Evolutionary conservation across 2,888 invertebrate genomes (phyloP), one percentile per base, ranked within the genome.

Genomic region (Apodemia hepburni): DNA sequence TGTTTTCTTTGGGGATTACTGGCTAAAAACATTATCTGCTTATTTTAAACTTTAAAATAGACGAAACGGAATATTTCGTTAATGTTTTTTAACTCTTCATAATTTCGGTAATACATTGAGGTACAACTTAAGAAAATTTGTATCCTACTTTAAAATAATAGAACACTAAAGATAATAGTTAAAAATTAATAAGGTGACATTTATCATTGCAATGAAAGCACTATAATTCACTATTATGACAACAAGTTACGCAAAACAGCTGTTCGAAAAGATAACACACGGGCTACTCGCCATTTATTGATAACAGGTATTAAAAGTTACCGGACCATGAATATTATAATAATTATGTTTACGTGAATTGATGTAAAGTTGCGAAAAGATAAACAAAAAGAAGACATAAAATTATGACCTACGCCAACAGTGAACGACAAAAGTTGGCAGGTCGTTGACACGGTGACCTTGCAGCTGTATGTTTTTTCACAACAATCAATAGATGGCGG

Each of bases 381-480:
- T 90, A 91, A 90, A 91, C 90, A 89, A 89, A 90, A 91, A 89
- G 90, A 88, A 89, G 87, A 87, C 88, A 90, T 91, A 89, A 91
- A 91, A 90, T 91, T 88, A 90, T 90, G 90, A 91, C 90, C 90
- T 91, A 91, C 90, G 89, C 87, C 90, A 91, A 91, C 90, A 85
- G 84, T 85, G 84, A 85, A 86, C 88, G 87, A 90, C 87, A 88
- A 90, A 90, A 91, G 90, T 91, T 89, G 88, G 78, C 79, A 83
- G 90, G 89, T 89, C 90, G 80, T 87, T 86, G 90, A 84, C 89
- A 84, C 82, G 79, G 84, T 90, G 89, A 89, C 89, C 89, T 90
- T 90, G 90, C 79, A 75, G 73, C 76, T 75, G 45, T 61, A 47
- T 51, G 76, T 78, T 77, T 70, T 70, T 74, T 67, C 70, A 69